Evolutionary conservation across 35 echinoderm and acorn worm species (phyloP).

Genomic region (Holothuria glaberrima): DNA sequence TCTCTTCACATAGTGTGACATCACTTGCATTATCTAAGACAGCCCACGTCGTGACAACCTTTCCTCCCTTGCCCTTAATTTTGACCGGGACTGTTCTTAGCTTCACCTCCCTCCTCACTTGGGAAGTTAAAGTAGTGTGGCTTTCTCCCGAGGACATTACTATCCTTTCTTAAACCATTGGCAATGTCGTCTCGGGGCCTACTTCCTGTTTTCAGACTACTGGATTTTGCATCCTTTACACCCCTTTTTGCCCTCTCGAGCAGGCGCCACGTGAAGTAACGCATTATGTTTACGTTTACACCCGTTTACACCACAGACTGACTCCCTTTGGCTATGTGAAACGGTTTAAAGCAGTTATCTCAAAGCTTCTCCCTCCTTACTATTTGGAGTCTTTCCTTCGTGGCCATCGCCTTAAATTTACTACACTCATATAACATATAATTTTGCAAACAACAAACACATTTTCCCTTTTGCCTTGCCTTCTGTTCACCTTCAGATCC

Average conservation of each 20-base stretch:
- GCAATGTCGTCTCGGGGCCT: neutral
- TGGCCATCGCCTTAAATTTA: conserved; percentile 29
- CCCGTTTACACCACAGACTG: conserved; percentile 26
- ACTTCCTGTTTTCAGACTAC: neutral
- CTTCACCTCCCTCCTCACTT: neutral
- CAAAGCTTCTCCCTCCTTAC: conserved; percentile 37
- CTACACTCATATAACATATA: neutral
- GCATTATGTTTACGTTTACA: conserved; percentile 58
- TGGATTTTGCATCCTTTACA: neutral
- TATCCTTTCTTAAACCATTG: neutral
- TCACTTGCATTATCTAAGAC: conserved; percentile 68
- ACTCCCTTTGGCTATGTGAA: conserved; percentile 33
- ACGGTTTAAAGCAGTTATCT: conserved; percentile 58
- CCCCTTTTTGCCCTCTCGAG: neutral
- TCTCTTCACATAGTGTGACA: conserved; percentile 47
- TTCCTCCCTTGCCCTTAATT: neutral
- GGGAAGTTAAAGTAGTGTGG: neutral
- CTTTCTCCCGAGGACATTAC: neutral
- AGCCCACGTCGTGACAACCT: conserved; percentile 41
- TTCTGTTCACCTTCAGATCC: neutral
- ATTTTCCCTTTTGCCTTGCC: neutral
- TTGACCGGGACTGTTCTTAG: conserved; percentile 49
- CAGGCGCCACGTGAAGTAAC: conserved; percentile 27
- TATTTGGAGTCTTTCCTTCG: conserved; percentile 44
- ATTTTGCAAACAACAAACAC: neutral